Base-by-base conservation (phyloP, 2,888 invertebrate species). In the Phymatocera aterrima region DNA sequence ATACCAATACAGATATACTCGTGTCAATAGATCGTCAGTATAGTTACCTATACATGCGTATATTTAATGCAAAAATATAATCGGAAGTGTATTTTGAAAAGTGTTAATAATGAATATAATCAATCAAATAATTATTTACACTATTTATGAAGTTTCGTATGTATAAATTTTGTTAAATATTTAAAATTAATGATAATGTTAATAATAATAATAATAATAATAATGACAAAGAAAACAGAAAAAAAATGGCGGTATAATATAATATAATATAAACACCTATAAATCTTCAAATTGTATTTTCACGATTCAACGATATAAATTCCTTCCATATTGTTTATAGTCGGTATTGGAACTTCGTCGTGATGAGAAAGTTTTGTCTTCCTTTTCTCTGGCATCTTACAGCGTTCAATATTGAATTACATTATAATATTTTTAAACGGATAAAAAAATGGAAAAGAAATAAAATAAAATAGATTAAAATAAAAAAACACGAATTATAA, bases 51-150 rank as follows among this genome's bases (percentile, higher is more conserved):
- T n/a, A n/a, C n/a, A n/a, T n/a, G n/a, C n/a, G n/a, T n/a, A n/a
- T n/a, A n/a, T n/a, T n/a, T n/a, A n/a, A n/a, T n/a, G n/a, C n/a
- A n/a, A 10, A 24, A 60, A 18, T 34, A 68, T 68, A 43, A 28
- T 46, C 46, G 21, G 28, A 46, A 54, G 21, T 54, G 24, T 43
- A 51, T 51, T 8, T 43, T 21, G 51, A 72, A 72, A 51, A 34
- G 2, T 24, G 15, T 37, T 77, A 75, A 61, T 64, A 79, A 79
- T 77, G 68, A 81, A 81, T 80, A 82, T 28, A 37, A 37, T 37
- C n/a, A 51, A 72, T 34, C 34, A 31, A 72, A 51, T 51, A 3
- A 40, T 15, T 54, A 72, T 72, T 51, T 48, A 72, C 72, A 72
- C 72, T 72, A 72, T 72, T 3, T 72, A 51, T 72, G 31, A 51